Base-by-base conservation (phyloP, 1,140 invertebrate genomes). In the Trichomalopsis sarcophagae region DNA sequence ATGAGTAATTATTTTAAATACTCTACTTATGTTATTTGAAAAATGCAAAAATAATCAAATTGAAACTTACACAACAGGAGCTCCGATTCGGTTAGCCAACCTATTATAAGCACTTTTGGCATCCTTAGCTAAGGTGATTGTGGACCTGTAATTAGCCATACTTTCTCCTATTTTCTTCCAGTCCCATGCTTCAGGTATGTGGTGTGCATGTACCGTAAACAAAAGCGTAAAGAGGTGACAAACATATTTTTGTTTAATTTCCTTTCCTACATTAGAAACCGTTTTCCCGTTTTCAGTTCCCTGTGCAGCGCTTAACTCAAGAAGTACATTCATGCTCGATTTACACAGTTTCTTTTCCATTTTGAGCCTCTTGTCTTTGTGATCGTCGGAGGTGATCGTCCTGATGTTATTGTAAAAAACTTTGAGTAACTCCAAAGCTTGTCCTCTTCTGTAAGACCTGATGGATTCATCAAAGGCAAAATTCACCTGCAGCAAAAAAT, bases 341-440 rank as follows among this genome's bases (percentile, higher is more conserved):
- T 88, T 85, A 27, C 71, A 90, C 62, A 94, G 90, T 71, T 89
- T 88, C 30, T 87, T 88, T 81, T 94, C 93, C 82, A 92, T 87
- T 84, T 91, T 88, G 6, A 86, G 76, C 62, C 93, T 87, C 11
- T 89, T 81, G 0, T 89, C 84, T 84, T 87, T 85, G 11, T 88
- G 69, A 82, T 91, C 78, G 36, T 90, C 86, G 0, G 74, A 87
- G 10, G 86, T 90, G 27, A 94, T 89, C 21, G 94, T 89, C 86
- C 94, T 88, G 62, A 93, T 90, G 87, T 95, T 94, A 36, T 92
- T 92, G 89, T 95, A 96, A 87, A 96, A 96, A 66, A 94, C 91
- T 68, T 92, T 91, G 73, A 96, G 87, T 80, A 96, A 91, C 87
- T 96, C 95, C 0, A 96, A 81, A 2, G 95, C 96, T 90, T 96